Base-by-base conservation (phyloP, 30 jellyfish, hydroid and myxozoan species). In the Sanderia malayensis region DNA sequence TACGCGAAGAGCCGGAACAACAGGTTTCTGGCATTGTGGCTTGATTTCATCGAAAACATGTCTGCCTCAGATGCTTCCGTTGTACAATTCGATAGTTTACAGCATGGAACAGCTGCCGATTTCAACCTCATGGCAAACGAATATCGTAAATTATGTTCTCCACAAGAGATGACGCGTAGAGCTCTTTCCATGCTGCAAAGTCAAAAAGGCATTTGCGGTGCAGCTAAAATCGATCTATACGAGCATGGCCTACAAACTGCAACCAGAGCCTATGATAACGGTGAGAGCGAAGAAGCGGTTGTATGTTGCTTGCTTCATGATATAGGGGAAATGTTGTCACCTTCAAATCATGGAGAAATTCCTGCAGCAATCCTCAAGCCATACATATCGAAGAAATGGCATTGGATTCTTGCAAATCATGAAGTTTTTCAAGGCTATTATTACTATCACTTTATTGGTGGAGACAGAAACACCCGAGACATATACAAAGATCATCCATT, bases 211-310 rank as follows among this genome's bases (percentile, higher is more conserved):
- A 31, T 31, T 27, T 78, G 65, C 44, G 89, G 82, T 22, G 82
- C 79, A 24, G 89, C 89, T 13, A 78, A 78, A 66, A 76, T 78
- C 10, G 89, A 78, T 47, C 37, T 78, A 24, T 78, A 25, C 41
- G 89, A 78, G 58, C 89, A 78, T 52, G 89, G 82, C 55, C 30
- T 78, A 15, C 89, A 78, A 44, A 78, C 89, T 7, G 89, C 89
- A 2, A 78, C 89, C 11, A 52, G 89, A 52, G 89, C 89, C 25
- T 78, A 64, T 34, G 59, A 53, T n/a, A 67, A 78, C 25, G 81
- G 81, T 1, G 89, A 65, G 25, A 71, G 53, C 61, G 82, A 64
- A 23, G 89, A 78, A 31, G 41, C 59, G 46, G 67, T 78, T 20
- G 89, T 78, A 18, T 78, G 82, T 45, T 65, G 82, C 46, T 79